Evolutionary conservation across 1,140 invertebrate genomes (phyloP).

Genomic region (Drosophila ercepeae): DNA sequence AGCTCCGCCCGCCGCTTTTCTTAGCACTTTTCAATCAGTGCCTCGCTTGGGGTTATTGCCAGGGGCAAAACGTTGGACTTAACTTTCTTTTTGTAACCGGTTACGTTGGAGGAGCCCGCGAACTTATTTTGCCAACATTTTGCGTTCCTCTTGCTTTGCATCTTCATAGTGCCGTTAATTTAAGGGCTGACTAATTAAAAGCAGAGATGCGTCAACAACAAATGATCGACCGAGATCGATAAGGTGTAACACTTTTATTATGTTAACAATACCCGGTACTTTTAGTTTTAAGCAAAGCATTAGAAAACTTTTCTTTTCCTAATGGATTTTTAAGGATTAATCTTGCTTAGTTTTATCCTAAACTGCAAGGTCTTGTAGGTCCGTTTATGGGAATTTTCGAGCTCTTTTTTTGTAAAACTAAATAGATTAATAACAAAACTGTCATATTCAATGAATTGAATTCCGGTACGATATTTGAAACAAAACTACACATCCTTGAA

Average conservation of each 20-base stretch:
- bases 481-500: no score
- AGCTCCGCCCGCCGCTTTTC: slow-evolving; percentile 17
- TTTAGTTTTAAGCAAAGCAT: no score
- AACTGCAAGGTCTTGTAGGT: no score
- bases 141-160: slow-evolving; percentile 55
- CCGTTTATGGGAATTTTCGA: no score
- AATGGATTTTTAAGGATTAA: no score
- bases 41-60: slow-evolving; percentile 5
- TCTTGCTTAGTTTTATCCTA: no score
- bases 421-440: no score
- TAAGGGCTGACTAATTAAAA: slow-evolving; percentile 14
- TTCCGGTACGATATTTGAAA: no score
- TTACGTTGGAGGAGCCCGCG: slow-evolving; percentile 57
- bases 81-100: slow-evolving; percentile 51
- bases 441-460: no score
- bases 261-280: background rate
- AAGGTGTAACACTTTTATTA: background rate
- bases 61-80: background rate
- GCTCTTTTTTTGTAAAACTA: no score
- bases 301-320: no score
- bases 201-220: background rate
- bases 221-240: background rate
- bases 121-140: slow-evolving; percentile 72
- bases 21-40: slow-evolving; percentile 7
- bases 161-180: slow-evolving; percentile 54